Conservation (phyloP, 2,797 vertebrate species). For the Molossus molossus region DNA sequence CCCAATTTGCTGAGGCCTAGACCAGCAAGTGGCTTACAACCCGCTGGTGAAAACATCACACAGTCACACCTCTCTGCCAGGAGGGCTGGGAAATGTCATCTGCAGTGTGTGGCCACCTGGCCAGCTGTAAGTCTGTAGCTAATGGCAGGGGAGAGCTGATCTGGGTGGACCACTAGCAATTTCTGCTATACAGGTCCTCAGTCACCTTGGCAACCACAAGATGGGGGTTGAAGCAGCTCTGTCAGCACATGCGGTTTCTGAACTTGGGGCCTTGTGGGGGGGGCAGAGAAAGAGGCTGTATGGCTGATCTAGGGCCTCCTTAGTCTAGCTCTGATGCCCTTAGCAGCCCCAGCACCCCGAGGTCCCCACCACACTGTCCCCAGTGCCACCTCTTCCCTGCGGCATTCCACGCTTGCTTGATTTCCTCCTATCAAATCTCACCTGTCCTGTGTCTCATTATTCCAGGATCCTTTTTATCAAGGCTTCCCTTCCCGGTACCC, state of each 20-base stretch:
- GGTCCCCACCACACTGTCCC: not conserved
- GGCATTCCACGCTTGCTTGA: not conserved
- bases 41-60: not conserved
- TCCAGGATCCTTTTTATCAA: not conserved
- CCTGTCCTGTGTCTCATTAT: not conserved
- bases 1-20: not conserved
- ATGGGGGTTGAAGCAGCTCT: not conserved
- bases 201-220: constrained; percentile 7
- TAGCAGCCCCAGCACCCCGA: not conserved
- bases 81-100: not conserved
- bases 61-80: not conserved
- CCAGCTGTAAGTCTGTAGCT: not conserved
- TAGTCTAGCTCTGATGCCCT: not conserved
- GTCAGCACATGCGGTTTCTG: not conserved
- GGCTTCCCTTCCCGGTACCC: not conserved
- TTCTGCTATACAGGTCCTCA: not conserved
- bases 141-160: not conserved
- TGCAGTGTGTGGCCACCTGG: not conserved
- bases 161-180: not conserved
- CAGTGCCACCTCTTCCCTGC: not conserved
- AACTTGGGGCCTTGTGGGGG: not conserved
- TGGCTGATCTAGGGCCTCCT: not conserved
- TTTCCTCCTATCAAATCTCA: not conserved
- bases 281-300: not conserved
- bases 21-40: not conserved